These are phyloP conservation scores for Bovichtus diacanthus DNA, from an alignment of 2,797 vertebrate species.

Conservation along the genomic window DNA sequence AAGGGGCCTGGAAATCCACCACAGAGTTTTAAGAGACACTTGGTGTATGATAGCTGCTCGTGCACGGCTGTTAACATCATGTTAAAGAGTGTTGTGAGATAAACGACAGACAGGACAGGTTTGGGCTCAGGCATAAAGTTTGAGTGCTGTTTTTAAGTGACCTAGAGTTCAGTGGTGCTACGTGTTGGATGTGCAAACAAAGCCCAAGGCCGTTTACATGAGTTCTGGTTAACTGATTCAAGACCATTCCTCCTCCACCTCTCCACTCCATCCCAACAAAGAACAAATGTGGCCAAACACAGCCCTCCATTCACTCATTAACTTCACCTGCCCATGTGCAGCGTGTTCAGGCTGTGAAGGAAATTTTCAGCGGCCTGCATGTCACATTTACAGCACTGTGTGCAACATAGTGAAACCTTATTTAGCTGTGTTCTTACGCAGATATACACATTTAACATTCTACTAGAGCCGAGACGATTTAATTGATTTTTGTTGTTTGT, in stretches of 20 bases:
- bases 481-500: too few species aligned
- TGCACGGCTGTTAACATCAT: background rate
- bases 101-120: background rate
- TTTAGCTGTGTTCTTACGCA: background rate
- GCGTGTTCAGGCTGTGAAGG: conserved; percentile 2
- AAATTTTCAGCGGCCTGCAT: background rate
- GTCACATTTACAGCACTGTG: background rate
- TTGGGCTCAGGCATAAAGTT: background rate
- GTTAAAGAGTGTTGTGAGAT: background rate
- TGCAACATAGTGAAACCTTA: background rate
- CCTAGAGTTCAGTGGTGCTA: conserved; percentile 32
- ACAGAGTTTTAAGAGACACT: background rate
- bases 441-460: background rate
- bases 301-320: conserved; percentile 59
- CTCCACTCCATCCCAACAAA: conserved; percentile 12
- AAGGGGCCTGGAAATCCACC: background rate
- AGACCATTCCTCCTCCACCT: conserved; percentile 30
- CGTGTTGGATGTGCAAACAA: conserved; percentile 73
- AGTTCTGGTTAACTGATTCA: conserved; percentile 22
- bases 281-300: conserved; percentile 31
- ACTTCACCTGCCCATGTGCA: conserved; percentile 33
- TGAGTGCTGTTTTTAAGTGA: background rate
- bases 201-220: conserved; percentile 65
- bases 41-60: background rate
- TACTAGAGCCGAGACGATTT: background rate